A percentile compares a stretch with the other conserved stretches of the same genome.
phyloP scores from a whole-genome alignment of 1,140 invertebrate species.

The Pogonomyrmex californicus region DNA sequence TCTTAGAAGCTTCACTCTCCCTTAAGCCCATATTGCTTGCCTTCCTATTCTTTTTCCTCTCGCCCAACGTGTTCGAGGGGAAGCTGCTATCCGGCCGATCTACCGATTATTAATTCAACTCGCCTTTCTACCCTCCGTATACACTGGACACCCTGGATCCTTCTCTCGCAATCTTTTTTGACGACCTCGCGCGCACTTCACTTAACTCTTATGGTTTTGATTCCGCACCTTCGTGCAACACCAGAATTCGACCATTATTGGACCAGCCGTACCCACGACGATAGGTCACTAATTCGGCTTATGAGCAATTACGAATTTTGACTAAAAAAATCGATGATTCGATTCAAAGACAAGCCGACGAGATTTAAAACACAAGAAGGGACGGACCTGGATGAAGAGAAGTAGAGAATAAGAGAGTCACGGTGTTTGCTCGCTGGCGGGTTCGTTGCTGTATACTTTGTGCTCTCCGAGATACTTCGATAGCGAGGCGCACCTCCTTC shows the following conservation, averaged over 20 bases:
- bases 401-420: constrained; percentile 63
- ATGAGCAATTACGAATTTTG: constrained; percentile 52
- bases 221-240: not conserved
- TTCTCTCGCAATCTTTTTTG: constrained; percentile 20
- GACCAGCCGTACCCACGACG: constrained; percentile 42
- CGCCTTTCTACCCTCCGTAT: constrained; percentile 66
- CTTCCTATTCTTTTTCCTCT: constrained; percentile 73
- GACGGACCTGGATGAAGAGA: not conserved
- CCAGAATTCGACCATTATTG: constrained; percentile 29
- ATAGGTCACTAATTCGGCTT: constrained; percentile 36
- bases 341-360: constrained; percentile 15
- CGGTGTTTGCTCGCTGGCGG: constrained; percentile 73
- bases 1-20: constrained; percentile 79
- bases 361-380: not conserved
- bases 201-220: not conserved
- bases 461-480: constrained; percentile 78
- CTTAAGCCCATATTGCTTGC: constrained; percentile 79
- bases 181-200: not conserved
- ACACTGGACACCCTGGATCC: constrained; percentile 41
- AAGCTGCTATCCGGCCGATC: constrained; percentile 77
- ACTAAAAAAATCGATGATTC: constrained; percentile 6
- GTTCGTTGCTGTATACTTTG: constrained; percentile 74
- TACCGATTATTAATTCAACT: constrained; percentile 84
- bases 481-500: constrained; percentile 67
- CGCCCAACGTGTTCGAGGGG: constrained; percentile 66